These are phyloP conservation scores for Megalops atlanticus DNA, from an alignment of 2,113 vertebrate species.

Conservation along the genomic window DNA sequence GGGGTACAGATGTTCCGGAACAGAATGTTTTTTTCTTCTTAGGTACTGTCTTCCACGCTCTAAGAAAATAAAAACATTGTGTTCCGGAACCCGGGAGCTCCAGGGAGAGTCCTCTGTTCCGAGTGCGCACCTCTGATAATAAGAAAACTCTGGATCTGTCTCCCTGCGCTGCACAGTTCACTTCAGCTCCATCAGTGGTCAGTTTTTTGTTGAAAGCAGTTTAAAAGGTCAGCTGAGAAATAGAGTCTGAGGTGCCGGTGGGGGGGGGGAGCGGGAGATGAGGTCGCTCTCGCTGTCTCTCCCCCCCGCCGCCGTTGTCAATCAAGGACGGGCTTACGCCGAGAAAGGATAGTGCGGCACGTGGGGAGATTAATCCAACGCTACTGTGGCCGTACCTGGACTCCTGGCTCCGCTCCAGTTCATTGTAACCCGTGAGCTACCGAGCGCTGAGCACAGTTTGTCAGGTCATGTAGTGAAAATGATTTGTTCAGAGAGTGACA, in stretches of 20 bases:
- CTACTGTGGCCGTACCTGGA: not conserved
- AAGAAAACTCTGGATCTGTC: not conserved
- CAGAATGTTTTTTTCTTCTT: no score
- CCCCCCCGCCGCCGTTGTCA: not conserved
- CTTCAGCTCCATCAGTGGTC: not conserved
- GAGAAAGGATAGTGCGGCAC: not conserved
- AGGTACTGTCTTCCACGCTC: not conserved
- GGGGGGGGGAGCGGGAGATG: not conserved
- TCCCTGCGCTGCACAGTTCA: no score
- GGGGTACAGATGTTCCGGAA: no score
- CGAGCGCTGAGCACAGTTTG: not conserved
- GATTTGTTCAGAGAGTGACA: not conserved
- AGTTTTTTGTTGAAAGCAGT: not conserved
- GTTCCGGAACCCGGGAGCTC: not conserved
- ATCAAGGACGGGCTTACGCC: not conserved
- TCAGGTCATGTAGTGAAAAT: no score
- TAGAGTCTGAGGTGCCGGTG: not conserved
- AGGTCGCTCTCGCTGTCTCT: constrained; percentile 1
- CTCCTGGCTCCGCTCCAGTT: not conserved
- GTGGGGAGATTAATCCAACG: no score
- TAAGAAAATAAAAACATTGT: not conserved
- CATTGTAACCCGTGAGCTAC: not conserved
- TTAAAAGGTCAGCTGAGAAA: constrained; percentile 11
- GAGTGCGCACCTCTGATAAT: not conserved
- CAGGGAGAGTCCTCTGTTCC: not conserved